Percentiles rank a stretch among this genome's conserved stretches.
phyloP scores from a whole-genome alignment of 2,888 invertebrate species.

The Trissonchulus sp. region DNA sequence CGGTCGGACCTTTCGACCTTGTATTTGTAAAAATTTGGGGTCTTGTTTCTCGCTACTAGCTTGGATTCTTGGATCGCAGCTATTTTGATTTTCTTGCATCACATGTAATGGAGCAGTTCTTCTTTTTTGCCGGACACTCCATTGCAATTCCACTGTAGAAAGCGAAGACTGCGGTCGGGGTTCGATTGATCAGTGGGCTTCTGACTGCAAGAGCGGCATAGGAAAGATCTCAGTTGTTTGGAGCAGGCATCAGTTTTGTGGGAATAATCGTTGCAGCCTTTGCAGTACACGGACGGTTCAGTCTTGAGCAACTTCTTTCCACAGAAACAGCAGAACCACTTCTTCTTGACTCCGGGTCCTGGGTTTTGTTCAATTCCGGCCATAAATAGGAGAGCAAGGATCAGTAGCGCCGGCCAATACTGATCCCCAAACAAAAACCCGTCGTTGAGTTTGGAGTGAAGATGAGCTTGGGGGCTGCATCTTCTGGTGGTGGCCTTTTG shows the following conservation, averaged over 20 bases:
- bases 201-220: neutral
- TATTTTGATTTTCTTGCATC: neutral
- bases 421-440: conserved; percentile 7
- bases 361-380: conserved; percentile 5
- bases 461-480: neutral
- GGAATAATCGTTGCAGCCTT: conserved; percentile 1
- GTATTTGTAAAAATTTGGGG: neutral
- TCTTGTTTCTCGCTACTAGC: neutral
- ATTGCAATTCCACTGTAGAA: conserved; percentile 13
- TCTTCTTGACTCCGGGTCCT: conserved; percentile 3
- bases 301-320: neutral
- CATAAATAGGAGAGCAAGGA: conserved; percentile 2
- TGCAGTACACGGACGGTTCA: neutral
- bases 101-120: neutral
- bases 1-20: neutral
- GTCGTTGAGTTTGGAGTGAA: conserved; percentile 1
- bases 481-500: too few relatives aligned
- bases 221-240: neutral
- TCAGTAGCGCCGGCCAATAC: conserved; percentile 10
- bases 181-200: neutral
- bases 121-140: neutral
- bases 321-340: neutral
- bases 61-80: conserved; percentile 3
- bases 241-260: neutral
- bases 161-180: neutral